These are phyloP conservation scores for Andinoacara biseriatus DNA, from an alignment of 2,113 vertebrate genomes.

Conservation along the genomic window DNA sequence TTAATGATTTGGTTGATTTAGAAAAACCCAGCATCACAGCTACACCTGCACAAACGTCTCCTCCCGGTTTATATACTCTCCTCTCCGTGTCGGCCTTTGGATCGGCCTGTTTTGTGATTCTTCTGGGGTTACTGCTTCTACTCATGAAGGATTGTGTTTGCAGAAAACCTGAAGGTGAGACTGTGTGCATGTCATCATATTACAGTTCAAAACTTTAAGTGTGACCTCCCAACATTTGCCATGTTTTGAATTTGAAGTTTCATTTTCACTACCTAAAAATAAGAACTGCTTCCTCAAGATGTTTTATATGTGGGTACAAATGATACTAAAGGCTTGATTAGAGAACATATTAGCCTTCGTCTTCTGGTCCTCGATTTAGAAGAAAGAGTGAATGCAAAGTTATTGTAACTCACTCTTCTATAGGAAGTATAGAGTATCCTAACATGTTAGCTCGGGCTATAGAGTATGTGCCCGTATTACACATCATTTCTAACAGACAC, in stretches of 20 bases:
- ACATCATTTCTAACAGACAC: neutral
- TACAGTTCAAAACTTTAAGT: rapidly evolving
- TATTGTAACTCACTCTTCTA: neutral
- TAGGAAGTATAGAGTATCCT: rapidly evolving
- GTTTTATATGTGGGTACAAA: neutral
- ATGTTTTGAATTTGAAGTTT: neutral
- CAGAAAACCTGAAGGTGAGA: too few species aligned
- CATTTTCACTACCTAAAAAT: neutral
- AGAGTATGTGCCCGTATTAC: neutral
- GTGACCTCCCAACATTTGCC: rapidly evolving
- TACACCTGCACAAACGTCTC: too few species aligned
- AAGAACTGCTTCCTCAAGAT: rapidly evolving
- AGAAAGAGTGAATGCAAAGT: neutral
- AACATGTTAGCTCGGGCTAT: neutral
- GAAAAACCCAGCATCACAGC: too few species aligned
- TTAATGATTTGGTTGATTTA: too few species aligned
- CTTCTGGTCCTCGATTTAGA: neutral
- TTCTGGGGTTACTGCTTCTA: neutral
- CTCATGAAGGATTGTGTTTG: neutral
- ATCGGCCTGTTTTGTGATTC: neutral
- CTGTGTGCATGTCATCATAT: rapidly evolving
- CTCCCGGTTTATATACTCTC: too few species aligned
- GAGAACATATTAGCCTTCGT: neutral
- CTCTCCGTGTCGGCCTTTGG: too few species aligned
- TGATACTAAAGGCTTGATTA: neutral